These are phyloP conservation scores for Dicentrarchus labrax DNA, from an alignment of 2,113 vertebrate species.

Conservation along the genomic window DNA sequence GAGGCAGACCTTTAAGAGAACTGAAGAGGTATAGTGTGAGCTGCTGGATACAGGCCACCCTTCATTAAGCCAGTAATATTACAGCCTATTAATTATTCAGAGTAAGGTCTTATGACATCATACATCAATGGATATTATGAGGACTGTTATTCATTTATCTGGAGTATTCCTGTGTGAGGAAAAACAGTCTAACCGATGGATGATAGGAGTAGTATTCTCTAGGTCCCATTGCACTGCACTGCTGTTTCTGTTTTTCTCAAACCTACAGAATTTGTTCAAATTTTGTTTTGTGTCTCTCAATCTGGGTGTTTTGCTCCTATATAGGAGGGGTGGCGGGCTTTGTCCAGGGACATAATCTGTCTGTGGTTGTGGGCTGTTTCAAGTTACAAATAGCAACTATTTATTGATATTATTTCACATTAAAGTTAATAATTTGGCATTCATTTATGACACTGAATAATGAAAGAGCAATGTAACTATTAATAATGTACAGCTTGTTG, in stretches of 20 bases:
- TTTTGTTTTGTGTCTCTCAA: neutral
- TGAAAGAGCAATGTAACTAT: neutral
- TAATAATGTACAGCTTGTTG: neutral
- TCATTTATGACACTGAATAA: neutral
- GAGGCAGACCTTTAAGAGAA: constrained; percentile 25
- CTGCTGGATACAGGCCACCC: constrained; percentile 37
- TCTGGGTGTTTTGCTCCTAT: neutral
- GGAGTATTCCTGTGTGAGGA: constrained; percentile 14
- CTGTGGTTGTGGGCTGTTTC: neutral
- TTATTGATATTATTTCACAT: neutral
- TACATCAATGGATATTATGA: constrained; percentile 47
- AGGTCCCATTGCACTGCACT: neutral
- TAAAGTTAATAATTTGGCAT: neutral
- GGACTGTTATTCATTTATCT: constrained; percentile 27
- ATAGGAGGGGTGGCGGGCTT: neutral
- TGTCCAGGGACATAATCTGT: neutral
- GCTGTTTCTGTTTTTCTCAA: neutral
- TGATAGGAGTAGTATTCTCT: neutral
- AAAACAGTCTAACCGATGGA: neutral
- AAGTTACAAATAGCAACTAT: neutral
- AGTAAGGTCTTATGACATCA: constrained; percentile 43
- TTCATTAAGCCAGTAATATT: constrained; percentile 62
- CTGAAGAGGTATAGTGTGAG: constrained; percentile 11
- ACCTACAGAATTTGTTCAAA: neutral
- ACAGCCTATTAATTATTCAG: constrained; percentile 68